Evolutionary conservation across 2,113 vertebrate species (phyloP).

Genomic region (Speoplatyrhinus poulsoni): DNA sequence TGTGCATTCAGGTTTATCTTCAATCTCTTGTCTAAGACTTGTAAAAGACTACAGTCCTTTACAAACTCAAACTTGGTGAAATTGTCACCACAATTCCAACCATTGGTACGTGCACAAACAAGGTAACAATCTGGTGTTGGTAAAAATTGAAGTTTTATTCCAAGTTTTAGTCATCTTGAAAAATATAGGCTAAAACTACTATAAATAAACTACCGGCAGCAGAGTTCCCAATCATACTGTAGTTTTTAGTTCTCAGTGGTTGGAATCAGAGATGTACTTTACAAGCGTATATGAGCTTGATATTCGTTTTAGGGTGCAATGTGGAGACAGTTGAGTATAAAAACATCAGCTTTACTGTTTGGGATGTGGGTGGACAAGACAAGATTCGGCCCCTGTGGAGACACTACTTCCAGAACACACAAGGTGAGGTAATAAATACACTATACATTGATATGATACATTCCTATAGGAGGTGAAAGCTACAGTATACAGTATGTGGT

Average conservation of each 20-base stretch:
- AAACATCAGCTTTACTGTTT: conserved; percentile 99
- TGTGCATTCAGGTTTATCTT: too few relatives aligned
- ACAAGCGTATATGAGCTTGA: not conserved
- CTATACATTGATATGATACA: too few relatives aligned
- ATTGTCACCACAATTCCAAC: conserved; percentile 93
- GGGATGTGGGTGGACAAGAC: conserved; percentile 98
- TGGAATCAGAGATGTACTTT: not conserved
- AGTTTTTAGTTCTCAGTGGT: not conserved
- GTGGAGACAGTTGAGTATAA: conserved; percentile 98
- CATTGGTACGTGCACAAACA: conserved; percentile 75
- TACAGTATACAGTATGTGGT: too few relatives aligned
- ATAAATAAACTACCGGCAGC: not conserved
- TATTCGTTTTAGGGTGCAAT: conserved; percentile 84
- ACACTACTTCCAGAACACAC: conserved; percentile 98
- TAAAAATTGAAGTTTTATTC: not conserved
- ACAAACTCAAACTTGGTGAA: conserved; percentile 91
- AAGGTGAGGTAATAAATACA: conserved; percentile 75
- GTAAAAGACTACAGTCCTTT: conserved; percentile 93
- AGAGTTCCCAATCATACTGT: not conserved
- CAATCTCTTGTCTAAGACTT: too few relatives aligned
- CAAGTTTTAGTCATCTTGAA: not conserved
- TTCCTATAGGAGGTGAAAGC: too few relatives aligned
- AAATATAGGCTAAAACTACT: too few relatives aligned
- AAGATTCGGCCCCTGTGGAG: conserved; percentile 98
- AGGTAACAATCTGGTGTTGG: not conserved